Evolutionary conservation across 2,113 vertebrate species (phyloP), one percentile per base, ranked within the genome.

Genomic region (Neolamprologus variostigma): DNA sequence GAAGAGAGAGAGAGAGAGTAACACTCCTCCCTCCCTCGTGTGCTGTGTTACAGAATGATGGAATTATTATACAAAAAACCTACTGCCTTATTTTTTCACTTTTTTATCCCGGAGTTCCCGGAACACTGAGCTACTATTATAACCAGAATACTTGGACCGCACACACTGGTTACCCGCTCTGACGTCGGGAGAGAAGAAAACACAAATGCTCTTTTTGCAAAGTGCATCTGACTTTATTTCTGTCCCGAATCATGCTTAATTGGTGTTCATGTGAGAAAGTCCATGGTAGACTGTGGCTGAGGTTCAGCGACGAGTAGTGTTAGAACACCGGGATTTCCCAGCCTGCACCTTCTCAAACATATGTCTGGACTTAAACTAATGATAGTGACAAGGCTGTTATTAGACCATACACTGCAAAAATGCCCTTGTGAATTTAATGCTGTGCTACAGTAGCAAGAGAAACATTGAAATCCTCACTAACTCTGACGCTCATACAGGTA

Each of bases 61-160:
- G 92, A 94, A 91, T 95, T 96, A 94, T 94, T 95, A 95, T 92
- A 87, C 94, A 93, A 95, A 95, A 96, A 94, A 93, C 93, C 91
- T 91, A 93, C 87, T 57, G 50, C 91, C 85, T 89, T 95, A 54
- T 87, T 93, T 89, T 91, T 92, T 93, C 80, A 88, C 85, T 87
- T 94, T 68, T 94, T 90, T 87, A 92, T 91, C 92, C 91, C 19
- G 16, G 89, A 94, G 90, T 96, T 96, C 95, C 95, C 93, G 94
- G 95, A 96, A 95, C 89, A 93, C 91, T 91, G 86, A 92, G 89
- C 93, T 94, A 83, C 93, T 93, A 93, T 96, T 96, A 92, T 90
- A 86, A 94, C 95, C 94, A 93, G 92, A 94, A 93, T 94, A 94
- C 94, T 95, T 95, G 94, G 95, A 96, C 93, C 91, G 92, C 94